Percentiles rank a stretch among this genome's conserved stretches.
phyloP scores from a whole-genome alignment of 1,140 invertebrate genomes.

The Venturia canescens region DNA sequence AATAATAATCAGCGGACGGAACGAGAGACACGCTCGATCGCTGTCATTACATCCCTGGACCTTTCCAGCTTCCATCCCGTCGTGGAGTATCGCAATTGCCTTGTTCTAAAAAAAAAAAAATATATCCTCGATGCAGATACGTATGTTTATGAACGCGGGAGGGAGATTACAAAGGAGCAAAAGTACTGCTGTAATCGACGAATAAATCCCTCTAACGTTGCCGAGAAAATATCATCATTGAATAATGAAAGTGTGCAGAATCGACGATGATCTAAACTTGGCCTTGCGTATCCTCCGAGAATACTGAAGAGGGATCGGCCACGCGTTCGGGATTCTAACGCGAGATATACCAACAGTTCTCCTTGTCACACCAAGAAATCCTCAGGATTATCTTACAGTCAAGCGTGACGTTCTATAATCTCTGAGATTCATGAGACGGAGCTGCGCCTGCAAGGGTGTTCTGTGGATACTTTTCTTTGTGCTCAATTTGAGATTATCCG shows the following conservation, averaged over 20 bases:
- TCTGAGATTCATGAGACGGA: neutral
- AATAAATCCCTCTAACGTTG: constrained; percentile 27
- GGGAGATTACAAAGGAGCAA: constrained; percentile 14
- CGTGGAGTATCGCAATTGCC: neutral
- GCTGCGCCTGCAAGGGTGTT: too few species aligned
- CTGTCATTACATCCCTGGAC: constrained; percentile 7
- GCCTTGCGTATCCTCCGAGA: constrained; percentile 49
- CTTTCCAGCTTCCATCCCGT: neutral
- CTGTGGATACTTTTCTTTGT: too few species aligned
- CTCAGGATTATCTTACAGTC: neutral
- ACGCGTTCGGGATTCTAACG: constrained; percentile 7
- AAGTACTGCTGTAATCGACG: constrained; percentile 29
- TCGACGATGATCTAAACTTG: constrained; percentile 60
- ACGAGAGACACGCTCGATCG: constrained; percentile 21
- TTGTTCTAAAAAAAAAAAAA: neutral
- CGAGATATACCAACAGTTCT: neutral
- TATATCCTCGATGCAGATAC: constrained; percentile 16
- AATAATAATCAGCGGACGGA: constrained; percentile 32
- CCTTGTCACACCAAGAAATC: neutral
- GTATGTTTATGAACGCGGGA: constrained; percentile 1
- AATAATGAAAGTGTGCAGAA: constrained; percentile 47
- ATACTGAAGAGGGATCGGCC: constrained; percentile 16
- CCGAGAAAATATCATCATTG: constrained; percentile 31
- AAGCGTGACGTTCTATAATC: neutral
- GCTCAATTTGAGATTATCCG: too few species aligned